Evolutionary conservation across 2,888 invertebrate genomes (phyloP).

Genomic region (Stenoptilia bipunctidactyla): DNA sequence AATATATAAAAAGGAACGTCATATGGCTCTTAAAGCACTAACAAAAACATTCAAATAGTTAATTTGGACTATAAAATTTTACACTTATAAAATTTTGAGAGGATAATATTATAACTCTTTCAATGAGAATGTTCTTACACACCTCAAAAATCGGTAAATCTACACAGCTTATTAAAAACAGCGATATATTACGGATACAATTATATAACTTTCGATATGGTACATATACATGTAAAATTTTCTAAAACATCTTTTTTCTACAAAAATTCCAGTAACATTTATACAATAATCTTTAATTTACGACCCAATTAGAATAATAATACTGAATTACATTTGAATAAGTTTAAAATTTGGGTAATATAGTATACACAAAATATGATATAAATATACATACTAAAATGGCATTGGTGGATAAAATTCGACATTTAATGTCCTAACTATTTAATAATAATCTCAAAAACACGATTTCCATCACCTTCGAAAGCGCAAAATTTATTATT

Average conservation of each 20-base stretch:
- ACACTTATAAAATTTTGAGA: too few relatives aligned
- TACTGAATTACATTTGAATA: conserved; percentile 41
- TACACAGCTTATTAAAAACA: conserved; percentile 11
- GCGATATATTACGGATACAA: conserved; percentile 15
- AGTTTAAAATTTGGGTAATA: conserved; percentile 21
- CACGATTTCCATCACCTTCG: conserved; percentile 22
- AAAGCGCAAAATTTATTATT: conserved; percentile 19
- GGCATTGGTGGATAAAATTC: conserved; percentile 17
- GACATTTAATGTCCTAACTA: conserved; percentile 61
- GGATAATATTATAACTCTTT: background rate
- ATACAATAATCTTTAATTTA: background rate
- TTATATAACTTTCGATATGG: conserved; percentile 39
- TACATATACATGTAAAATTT: conserved; percentile 39
- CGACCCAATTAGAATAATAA: conserved; percentile 21
- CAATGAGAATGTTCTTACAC: too few relatives aligned
- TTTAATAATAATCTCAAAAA: conserved; percentile 55
- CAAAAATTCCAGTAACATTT: conserved; percentile 2
- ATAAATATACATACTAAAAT: conserved; percentile 14
- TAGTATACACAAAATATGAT: conserved; percentile 8
- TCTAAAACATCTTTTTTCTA: conserved; percentile 32
- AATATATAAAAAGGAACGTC: too few relatives aligned
- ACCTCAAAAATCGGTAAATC: background rate
- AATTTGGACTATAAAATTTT: too few relatives aligned
- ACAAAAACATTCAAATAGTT: too few relatives aligned
- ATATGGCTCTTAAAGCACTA: too few relatives aligned